Evolutionary conservation across 2,797 vertebrate genomes (phyloP), one percentile per base, ranked within the genome.

Genomic region (Amblyopsis hoosieri): DNA sequence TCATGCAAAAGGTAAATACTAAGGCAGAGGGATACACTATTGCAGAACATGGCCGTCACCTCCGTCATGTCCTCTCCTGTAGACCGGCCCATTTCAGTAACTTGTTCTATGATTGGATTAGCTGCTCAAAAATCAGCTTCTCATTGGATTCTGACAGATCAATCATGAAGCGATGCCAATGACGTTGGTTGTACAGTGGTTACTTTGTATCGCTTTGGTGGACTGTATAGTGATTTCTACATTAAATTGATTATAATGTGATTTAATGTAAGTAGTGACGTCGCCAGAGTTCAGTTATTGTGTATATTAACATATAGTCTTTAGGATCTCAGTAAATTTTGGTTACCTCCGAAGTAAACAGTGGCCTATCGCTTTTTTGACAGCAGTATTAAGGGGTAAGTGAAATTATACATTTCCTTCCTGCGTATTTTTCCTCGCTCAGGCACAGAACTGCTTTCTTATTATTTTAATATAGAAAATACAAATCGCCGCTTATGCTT

Each of bases 1-100:
- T 90, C 87, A 90, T 88, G 89, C 87, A 90, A 91, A 91, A 91
- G 87, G 90, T 91, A 91, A 91, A 91, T 91, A 91, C 84, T 83
- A 83, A 83, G 74, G 90, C 89, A 89, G 90, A 91, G 89, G 87
- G 87, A 91, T 89, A 91, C 87, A 89, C 80, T 57, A 76, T 69
- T 64, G 78, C 87, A 91, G 84, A 92, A 92, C 90, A 92, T 92
- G 90, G 90, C 90, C 88, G 90, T 88, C 88, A 88, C 85, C 90
- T 89, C 87, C 89, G 89, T 92, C 89, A 91, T 90, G 88, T 89
- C 89, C 87, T 91, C 85, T 89, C 87, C 61, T 65, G 10, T 17
- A 6, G 67, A 54, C 72, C 71, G 0, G 61, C 86, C 88, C 59
- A 45, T 47, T 59, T 54, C 19, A 37, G 60, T 6, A 4, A 75